Evolutionary conservation across 2,888 invertebrate genomes (phyloP).

Genomic region (Drosophila vallismaia): DNA sequence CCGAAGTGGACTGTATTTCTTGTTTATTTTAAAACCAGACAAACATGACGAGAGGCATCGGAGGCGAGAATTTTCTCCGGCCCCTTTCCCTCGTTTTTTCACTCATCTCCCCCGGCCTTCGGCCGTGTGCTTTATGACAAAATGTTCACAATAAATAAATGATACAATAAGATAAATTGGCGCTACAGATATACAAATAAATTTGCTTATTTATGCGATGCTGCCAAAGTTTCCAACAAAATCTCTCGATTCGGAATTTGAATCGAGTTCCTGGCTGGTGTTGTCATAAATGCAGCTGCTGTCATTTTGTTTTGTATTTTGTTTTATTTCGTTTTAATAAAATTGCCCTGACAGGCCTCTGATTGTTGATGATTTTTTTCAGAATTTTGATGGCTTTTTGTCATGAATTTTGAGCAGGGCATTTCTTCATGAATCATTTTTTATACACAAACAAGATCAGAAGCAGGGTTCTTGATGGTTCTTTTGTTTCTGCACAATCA

Average conservation of each 20-base stretch:
- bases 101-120: too few species aligned
- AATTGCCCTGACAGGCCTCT: constrained; percentile 52
- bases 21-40: constrained; percentile 39
- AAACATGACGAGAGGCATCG: constrained; percentile 64
- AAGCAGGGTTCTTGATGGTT: constrained; percentile 4
- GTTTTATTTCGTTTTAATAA: constrained; percentile 49
- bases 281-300: constrained; percentile 69
- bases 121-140: constrained; percentile 68
- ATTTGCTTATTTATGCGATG: constrained; percentile 64
- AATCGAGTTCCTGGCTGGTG: constrained; percentile 45
- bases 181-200: constrained; percentile 48
- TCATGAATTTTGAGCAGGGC: constrained; percentile 52
- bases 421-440: constrained; percentile 22
- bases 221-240: constrained; percentile 64
- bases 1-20: constrained; percentile 15
- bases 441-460: constrained; percentile 12
- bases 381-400: constrained; percentile 61
- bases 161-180: constrained; percentile 60
- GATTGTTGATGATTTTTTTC: constrained; percentile 67
- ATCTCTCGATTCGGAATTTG: constrained; percentile 38
- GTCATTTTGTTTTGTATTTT: constrained; percentile 48
- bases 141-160: constrained; percentile 71
- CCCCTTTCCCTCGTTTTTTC: too few species aligned
- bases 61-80: constrained; percentile 14
- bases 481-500: constrained; percentile 37